phyloP scores from a whole-genome alignment of 1,140 invertebrate species.

The Cotesia typhae region DNA sequence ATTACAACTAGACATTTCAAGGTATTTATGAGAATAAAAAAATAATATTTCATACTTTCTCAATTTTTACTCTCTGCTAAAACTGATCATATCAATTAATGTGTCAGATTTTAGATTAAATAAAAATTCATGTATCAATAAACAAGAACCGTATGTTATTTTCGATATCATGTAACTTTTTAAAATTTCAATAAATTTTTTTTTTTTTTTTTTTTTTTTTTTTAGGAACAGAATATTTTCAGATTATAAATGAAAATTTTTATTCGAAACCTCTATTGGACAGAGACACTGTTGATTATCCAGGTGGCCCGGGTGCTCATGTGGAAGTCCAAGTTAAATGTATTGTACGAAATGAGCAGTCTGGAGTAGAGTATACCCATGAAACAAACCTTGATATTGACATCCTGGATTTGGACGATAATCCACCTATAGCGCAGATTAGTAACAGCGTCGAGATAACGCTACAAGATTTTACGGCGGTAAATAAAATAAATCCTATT shows the following conservation, averaged over 20 bases:
- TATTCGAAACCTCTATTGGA: conserved; percentile 53
- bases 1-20: too few species aligned
- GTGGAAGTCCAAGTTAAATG: conserved; percentile 52
- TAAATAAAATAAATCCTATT: conserved; percentile 40
- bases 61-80: too few species aligned
- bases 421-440: conserved; percentile 57
- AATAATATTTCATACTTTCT: too few species aligned
- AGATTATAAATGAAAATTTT: conserved; percentile 47
- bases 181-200: neutral
- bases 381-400: conserved; percentile 49
- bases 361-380: conserved; percentile 45
- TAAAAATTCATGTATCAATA: too few species aligned
- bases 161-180: neutral
- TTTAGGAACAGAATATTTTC: conserved; percentile 56
- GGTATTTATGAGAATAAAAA: too few species aligned
- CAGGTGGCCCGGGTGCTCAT: conserved; percentile 52
- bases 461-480: conserved; percentile 52
- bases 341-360: conserved; percentile 49
- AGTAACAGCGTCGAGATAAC: conserved; percentile 47
- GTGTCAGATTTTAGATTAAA: too few species aligned
- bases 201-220: neutral
- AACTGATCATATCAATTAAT: too few species aligned
- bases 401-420: conserved; percentile 62
- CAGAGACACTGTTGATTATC: conserved; percentile 48
- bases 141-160: too few species aligned